Evolutionary conservation across 2,113 vertebrate genomes (phyloP), one percentile per base, ranked within the genome.

Genomic region (Plectropomus leopardus): DNA sequence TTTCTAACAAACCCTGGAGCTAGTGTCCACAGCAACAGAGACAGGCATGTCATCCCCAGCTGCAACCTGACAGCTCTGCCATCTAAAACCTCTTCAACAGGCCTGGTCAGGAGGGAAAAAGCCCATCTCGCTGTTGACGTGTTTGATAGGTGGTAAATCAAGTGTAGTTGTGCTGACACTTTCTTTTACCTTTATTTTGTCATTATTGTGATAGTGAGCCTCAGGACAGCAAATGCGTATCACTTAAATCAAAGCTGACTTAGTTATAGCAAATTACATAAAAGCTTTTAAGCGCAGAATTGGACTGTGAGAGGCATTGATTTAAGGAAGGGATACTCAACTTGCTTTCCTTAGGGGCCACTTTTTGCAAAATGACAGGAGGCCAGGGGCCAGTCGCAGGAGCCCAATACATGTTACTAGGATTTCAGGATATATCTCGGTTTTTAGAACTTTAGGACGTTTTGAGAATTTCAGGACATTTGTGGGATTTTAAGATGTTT

Each of bases 1-100:
- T 13, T 26, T 57, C 7, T 30, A 71, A 60, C 44, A 21, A 82
- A 76, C 72, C 65, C 66, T 44, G 50, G 57, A 82, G 65, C 51
- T 21, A 55, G 34, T 50, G 66, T 50, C 59, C 59, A 71, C 66
- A 5, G 32, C 58, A 58, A 28, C 66, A 76, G 72, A 71, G 58
- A 42, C 42, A 2, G 23, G 51, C 61, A 42, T 63, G 47, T 42
- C 68, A 55, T 61, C 54, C 34, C 5, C 36, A 34, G 45, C 63
- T 24, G 61, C 21, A 53, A 13, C 59, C 54, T 60, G 78, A 61
- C 72, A 71, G 80, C 8, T 21, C 44, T 57, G 55, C 65, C 34
- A 28, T 51, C 50, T 23, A 36, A 59, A 71, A 26, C 24, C 51
- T 24, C 55, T 17, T 42, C 36, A 70, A 36, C 32, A 23, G n/a